phyloP scores from a whole-genome alignment of 2,113 vertebrate species.

The Bagarius yarrelli region DNA sequence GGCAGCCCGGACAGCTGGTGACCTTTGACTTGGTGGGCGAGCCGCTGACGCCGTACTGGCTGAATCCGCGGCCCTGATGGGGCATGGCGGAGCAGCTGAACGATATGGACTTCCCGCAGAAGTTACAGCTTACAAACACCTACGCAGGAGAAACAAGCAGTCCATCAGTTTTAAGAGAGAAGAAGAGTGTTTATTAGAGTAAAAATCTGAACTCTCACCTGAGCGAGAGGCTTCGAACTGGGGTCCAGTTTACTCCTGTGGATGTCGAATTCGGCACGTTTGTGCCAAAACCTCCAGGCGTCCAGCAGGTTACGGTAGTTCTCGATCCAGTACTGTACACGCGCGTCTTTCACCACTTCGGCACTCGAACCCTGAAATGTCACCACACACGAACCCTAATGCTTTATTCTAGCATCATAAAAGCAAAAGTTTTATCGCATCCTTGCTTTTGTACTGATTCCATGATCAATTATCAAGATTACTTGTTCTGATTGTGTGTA shows the following conservation, averaged over 20 bases:
- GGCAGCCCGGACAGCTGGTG: conserved; percentile 95
- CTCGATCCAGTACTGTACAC: conserved; percentile 98
- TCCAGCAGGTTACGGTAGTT: conserved; percentile 97
- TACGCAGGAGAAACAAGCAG: conserved; percentile 59
- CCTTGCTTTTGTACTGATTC: neutral
- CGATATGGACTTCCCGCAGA: conserved; percentile 98
- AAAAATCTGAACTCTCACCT: conserved; percentile 69
- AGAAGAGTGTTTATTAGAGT: neutral
- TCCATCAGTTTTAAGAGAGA: neutral
- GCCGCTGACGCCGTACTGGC: conserved; percentile 94
- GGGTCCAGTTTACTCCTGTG: conserved; percentile 95
- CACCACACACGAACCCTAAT: neutral
- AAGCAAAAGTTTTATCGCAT: neutral
- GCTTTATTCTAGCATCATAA: neutral
- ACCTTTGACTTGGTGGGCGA: conserved; percentile 98
- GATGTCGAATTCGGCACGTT: conserved; percentile 97
- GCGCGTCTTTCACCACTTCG: conserved; percentile 91
- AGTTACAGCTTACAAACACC: conserved; percentile 99
- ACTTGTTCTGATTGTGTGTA: neutral
- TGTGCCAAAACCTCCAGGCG: conserved; percentile 99
- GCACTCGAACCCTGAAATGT: conserved; percentile 81
- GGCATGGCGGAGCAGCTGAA: conserved; percentile 94
- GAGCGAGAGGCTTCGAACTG: conserved; percentile 95
- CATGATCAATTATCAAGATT: too few species aligned
- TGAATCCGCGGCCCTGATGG: conserved; percentile 95